These are phyloP conservation scores for Bovichtus variegatus DNA, from an alignment of 2,797 vertebrate genomes.

Conservation along the genomic window DNA sequence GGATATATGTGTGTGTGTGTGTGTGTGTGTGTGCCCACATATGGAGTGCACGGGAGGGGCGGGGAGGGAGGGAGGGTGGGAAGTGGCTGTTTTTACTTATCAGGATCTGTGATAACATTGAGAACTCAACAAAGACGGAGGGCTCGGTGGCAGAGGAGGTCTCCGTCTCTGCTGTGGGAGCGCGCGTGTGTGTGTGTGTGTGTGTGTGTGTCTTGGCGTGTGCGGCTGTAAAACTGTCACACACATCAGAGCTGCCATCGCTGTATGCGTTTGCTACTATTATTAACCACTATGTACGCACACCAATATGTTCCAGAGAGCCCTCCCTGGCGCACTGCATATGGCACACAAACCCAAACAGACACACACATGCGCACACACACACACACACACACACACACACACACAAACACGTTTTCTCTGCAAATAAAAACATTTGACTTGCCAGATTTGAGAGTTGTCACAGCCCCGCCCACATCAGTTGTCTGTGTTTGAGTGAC, in stretches of 20 bases:
- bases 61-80: conserved; percentile 38
- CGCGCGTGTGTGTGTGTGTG: conserved; percentile 33
- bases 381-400: conserved; percentile 7
- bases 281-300: conserved; percentile 85
- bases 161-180: conserved; percentile 61
- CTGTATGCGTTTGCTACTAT: conserved; percentile 84
- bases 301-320: conserved; percentile 85
- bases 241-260: conserved; percentile 81
- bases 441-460: conserved; percentile 77
- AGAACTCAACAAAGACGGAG: conserved; percentile 81
- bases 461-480: conserved; percentile 75
- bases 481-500: conserved; percentile 74
- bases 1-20: conserved; percentile 63
- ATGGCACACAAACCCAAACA: conserved; percentile 75
- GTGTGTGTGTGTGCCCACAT: conserved; percentile 62
- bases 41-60: conserved; percentile 50
- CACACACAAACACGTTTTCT: conserved; percentile 39
- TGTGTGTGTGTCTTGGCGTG: conserved; percentile 66
- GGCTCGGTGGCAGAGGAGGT: conserved; percentile 78
- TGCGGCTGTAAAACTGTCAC: conserved; percentile 85
- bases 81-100: conserved; percentile 74
- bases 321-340: conserved; percentile 75
- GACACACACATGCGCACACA: conserved; percentile 47
- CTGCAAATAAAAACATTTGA: conserved; percentile 83
- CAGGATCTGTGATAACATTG: conserved; percentile 78